A percentile compares a stretch with the other conserved stretches of the same genome.
Conservation (phyloP, 2,888 invertebrate species). For the Rhamnusium bicolor region DNA sequence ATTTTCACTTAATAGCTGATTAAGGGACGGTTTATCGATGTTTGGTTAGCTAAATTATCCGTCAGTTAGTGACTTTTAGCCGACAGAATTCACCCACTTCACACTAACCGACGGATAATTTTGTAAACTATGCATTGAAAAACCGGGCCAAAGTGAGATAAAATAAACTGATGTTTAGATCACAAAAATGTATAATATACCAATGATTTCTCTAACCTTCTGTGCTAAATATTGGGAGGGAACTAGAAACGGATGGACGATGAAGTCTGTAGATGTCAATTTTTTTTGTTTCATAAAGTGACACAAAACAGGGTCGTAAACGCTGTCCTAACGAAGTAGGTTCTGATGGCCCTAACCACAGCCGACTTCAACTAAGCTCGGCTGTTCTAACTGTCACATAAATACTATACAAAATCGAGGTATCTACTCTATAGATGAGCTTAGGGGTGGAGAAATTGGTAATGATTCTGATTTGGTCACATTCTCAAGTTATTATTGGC, state of each 20-base stretch:
- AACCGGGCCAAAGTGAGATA: too few relatives aligned
- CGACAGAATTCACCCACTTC: too few relatives aligned
- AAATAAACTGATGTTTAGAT: too few relatives aligned
- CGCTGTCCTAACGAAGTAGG: background rate
- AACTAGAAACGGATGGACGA: background rate
- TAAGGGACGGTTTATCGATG: too few relatives aligned
- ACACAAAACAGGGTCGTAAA: background rate
- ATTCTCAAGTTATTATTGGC: background rate
- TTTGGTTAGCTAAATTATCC: too few relatives aligned
- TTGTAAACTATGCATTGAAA: too few relatives aligned
- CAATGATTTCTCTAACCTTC: background rate
- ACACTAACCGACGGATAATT: too few relatives aligned
- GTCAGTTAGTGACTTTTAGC: too few relatives aligned
- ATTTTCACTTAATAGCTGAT: too few relatives aligned
- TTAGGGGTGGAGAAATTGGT: conserved; percentile 11
- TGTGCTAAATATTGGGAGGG: background rate
- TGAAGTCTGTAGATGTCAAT: background rate
- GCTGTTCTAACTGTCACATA: conserved; percentile 23
- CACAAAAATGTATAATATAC: background rate
- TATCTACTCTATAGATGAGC: conserved; percentile 5
- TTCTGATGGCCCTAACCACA: conserved; percentile 20
- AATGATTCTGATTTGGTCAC: background rate
- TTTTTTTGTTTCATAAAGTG: background rate
- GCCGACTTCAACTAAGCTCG: too few relatives aligned
- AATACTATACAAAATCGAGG: conserved; percentile 20